Evolutionary conservation across 2,113 vertebrate genomes (phyloP).

Genomic region (Nerophis ophidion): DNA sequence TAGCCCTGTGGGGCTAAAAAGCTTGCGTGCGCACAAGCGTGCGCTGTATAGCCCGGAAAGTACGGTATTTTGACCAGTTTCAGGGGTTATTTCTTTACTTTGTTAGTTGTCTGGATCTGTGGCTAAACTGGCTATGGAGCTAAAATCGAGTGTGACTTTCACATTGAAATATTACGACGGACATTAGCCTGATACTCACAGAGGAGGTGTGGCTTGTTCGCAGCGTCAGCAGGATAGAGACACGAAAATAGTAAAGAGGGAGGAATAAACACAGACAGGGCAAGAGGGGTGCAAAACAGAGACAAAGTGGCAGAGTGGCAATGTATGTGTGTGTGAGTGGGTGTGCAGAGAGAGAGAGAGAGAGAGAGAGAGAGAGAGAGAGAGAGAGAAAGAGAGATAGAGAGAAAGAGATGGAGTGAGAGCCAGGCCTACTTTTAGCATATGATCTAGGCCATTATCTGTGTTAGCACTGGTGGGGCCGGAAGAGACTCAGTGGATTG

Average conservation of each 20-base stretch:
- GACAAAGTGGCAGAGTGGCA: slow-evolving; percentile 39
- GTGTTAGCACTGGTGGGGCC: slow-evolving; percentile 80
- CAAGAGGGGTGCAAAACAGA: slow-evolving; percentile 42
- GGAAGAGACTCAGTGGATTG: slow-evolving; percentile 65
- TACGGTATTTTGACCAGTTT: not conserved
- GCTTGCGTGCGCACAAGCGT: no score
- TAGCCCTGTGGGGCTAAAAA: no score
- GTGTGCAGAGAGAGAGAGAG: slow-evolving; percentile 18
- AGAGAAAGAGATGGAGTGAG: slow-evolving; percentile 23
- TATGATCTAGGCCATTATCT: slow-evolving; percentile 83
- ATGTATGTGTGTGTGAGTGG: slow-evolving; percentile 24
- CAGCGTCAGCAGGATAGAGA: slow-evolving; percentile 15
- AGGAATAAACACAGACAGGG: slow-evolving; percentile 18
- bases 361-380: slow-evolving; percentile 21
- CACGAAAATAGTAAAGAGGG: slow-evolving; percentile 3
- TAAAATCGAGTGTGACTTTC: slow-evolving; percentile 7
- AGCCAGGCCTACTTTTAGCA: slow-evolving; percentile 74
- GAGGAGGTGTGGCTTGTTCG: slow-evolving; percentile 17
- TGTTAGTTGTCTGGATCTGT: not conserved
- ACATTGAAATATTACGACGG: slow-evolving; percentile 25
- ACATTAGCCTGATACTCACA: slow-evolving; percentile 5
- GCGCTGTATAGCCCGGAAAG: no score
- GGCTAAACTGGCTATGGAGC: slow-evolving; percentile 1
- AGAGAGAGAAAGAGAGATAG: slow-evolving; percentile 13
- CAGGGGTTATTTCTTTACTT: not conserved